phyloP scores from a whole-genome alignment of 2,113 vertebrate genomes.

The Capreolus pygargus region DNA sequence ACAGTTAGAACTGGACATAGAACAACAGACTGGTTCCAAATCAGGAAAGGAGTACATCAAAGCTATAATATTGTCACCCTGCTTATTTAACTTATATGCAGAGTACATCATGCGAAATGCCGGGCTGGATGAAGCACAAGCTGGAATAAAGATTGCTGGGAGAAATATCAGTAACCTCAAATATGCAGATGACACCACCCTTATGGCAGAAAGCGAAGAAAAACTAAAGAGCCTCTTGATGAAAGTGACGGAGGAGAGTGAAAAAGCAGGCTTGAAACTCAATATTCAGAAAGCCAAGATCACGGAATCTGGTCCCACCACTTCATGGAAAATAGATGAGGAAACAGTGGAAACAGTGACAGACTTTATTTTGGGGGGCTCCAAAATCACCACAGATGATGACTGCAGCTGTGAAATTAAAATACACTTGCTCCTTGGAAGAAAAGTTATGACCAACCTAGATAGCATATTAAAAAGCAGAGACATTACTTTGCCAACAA shows the following conservation, averaged over 20 bases:
- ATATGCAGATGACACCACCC: neutral
- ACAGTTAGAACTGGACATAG: neutral
- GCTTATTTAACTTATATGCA: neutral
- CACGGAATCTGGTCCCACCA: neutral
- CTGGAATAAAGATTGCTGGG: neutral
- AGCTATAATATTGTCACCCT: neutral
- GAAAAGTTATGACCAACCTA: neutral
- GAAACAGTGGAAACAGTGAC: neutral
- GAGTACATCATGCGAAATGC: neutral
- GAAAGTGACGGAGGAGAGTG: neutral
- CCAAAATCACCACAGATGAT: neutral
- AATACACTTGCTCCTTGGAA: neutral
- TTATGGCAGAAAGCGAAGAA: neutral
- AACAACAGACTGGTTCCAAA: neutral
- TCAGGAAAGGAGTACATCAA: neutral
- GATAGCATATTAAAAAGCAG: neutral
- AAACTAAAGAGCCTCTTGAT: neutral
- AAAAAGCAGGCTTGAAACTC: neutral
- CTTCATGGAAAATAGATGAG: neutral
- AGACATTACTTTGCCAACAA: neutral
- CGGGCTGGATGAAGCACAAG: neutral
- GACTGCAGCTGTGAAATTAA: neutral
- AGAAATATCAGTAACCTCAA: neutral
- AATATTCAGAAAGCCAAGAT: neutral
- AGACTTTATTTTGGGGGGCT: neutral